Evolutionary conservation across 2,797 vertebrate species (phyloP).

Genomic region (Hypotaenidia philippensis): DNA sequence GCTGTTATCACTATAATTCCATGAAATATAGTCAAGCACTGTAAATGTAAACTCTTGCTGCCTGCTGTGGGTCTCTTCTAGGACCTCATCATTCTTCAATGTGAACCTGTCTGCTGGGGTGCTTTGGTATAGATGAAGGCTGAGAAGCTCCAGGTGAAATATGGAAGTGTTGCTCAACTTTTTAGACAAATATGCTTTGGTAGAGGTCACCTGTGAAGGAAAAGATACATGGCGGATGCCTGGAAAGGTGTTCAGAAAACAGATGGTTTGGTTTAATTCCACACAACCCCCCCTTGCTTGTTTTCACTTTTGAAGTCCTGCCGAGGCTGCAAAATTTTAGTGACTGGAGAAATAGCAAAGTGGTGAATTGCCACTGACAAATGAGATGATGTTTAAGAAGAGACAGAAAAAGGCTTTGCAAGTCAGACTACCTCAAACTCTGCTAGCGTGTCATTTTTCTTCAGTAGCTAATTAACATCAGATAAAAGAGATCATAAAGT

Average conservation of each 20-base stretch:
- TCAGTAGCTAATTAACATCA: not conserved
- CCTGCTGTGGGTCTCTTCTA: not conserved
- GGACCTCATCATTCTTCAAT: not conserved
- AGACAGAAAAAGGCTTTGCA: not conserved
- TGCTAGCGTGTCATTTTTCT: not conserved
- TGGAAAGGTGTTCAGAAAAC: not conserved
- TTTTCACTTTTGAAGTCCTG: not conserved
- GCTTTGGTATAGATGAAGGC: not conserved
- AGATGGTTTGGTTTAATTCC: not conserved
- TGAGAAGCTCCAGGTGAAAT: not conserved
- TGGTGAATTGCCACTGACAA: not conserved
- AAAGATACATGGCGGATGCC: not conserved
- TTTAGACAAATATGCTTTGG: not conserved
- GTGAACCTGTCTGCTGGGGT: not conserved
- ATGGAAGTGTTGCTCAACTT: not conserved
- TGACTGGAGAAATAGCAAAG: not conserved
- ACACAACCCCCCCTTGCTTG: not conserved
- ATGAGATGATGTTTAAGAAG: not conserved
- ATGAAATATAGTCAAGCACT: not conserved
- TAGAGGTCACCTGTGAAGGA: not conserved
- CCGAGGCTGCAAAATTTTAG: not conserved
- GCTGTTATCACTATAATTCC: not conserved
- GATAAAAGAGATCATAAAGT: not conserved
- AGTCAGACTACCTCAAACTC: not conserved
- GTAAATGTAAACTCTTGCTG: not conserved